Percentiles rank a stretch among this genome's conserved stretches.
These are phyloP conservation scores for Gallinago jamesoni DNA, from an alignment of 2,113 vertebrate genomes.

Conservation along the genomic window DNA sequence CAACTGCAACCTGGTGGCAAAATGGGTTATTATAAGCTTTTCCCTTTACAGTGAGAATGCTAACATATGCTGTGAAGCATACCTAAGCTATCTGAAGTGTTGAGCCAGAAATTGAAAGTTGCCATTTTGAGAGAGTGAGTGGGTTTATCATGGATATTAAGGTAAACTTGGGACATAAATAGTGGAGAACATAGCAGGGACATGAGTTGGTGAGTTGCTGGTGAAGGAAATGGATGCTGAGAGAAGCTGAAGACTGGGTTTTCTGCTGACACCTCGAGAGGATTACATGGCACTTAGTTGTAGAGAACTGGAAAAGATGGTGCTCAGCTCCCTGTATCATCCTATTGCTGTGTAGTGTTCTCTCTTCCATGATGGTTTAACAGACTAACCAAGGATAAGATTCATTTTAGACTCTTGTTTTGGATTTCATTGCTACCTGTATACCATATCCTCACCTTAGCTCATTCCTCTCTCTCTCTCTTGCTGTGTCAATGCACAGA, in stretches of 20 bases:
- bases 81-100: not conserved
- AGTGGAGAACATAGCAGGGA: not conserved
- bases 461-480: not conserved
- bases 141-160: not conserved
- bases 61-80: not conserved
- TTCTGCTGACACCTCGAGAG: not conserved
- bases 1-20: not conserved
- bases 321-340: not conserved
- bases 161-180: not conserved
- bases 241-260: not conserved
- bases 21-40: not conserved
- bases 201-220: not conserved
- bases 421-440: not conserved
- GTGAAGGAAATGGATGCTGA: not conserved
- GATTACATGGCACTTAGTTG: not conserved
- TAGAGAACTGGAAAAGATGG: not conserved
- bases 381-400: not conserved
- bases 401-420: not conserved
- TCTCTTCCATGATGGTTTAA: not conserved
- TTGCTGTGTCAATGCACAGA: not conserved
- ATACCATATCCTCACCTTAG: not conserved
- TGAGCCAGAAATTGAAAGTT: not conserved
- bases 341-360: not conserved
- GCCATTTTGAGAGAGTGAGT: not conserved
- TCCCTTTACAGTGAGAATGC: not conserved